phyloP scores from a whole-genome alignment of 2,113 vertebrate species.

The Pao palembangensis region DNA sequence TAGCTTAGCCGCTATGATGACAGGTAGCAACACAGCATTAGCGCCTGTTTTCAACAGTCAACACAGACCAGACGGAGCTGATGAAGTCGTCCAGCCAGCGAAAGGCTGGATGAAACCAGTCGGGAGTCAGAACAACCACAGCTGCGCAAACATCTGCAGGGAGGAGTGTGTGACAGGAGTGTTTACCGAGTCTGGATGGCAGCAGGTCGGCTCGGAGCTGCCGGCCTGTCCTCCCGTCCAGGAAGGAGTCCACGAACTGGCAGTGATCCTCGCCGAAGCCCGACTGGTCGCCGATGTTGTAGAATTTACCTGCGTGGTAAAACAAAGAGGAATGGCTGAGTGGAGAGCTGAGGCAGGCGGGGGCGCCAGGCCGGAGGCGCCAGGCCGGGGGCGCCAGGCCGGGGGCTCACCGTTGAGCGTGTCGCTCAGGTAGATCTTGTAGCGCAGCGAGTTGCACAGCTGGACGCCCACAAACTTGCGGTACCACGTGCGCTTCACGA shows the following conservation, averaged over 20 bases:
- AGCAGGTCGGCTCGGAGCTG: conserved; percentile 81
- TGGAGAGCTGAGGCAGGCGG: neutral
- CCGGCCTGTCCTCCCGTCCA: conserved; percentile 89
- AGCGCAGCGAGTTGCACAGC: conserved; percentile 93
- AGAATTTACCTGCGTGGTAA: conserved; percentile 83
- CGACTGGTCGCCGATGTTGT: conserved; percentile 93
- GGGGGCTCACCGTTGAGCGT: conserved; percentile 81
- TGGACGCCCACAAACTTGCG: conserved; percentile 96
- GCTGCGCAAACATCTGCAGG: neutral
- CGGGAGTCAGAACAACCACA: neutral
- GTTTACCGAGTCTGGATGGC: conserved; percentile 78
- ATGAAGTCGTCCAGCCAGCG: too few relatives aligned
- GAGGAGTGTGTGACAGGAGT: neutral
- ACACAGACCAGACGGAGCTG: too few relatives aligned
- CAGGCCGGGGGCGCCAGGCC: too few relatives aligned
- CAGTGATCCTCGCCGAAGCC: conserved; percentile 97
- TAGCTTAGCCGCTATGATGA: neutral
- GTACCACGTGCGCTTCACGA: conserved; percentile 95
- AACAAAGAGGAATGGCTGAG: neutral
- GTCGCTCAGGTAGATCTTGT: conserved; percentile 97
- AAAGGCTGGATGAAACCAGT: too few relatives aligned
- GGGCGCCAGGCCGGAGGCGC: neutral
- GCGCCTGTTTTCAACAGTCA: too few relatives aligned
- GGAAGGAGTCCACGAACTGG: conserved; percentile 96
- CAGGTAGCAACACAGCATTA: neutral